These are phyloP conservation scores for Chondrosia reniformis DNA, from an alignment of 37 sponge, comb jelly and placozoan species.

Conservation along the genomic window DNA sequence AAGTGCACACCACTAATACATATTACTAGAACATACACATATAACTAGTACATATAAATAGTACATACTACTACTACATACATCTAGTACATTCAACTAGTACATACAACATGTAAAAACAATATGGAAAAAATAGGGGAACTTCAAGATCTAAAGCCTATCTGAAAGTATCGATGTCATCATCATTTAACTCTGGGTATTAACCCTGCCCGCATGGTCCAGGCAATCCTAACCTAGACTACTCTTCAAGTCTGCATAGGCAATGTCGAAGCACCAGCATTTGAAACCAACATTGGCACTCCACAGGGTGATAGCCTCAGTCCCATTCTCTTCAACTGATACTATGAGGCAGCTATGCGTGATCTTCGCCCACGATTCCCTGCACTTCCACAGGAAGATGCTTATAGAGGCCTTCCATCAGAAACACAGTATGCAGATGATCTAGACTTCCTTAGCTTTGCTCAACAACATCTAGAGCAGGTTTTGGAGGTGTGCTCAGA, in stretches of 20 bases:
- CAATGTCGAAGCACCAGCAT: neutral
- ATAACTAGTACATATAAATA: too few relatives aligned
- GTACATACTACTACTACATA: too few relatives aligned
- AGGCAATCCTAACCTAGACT: neutral
- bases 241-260: neutral
- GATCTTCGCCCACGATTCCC: neutral
- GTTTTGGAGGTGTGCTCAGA: neutral
- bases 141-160: too few relatives aligned
- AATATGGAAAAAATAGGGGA: too few relatives aligned
- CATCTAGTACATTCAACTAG: too few relatives aligned
- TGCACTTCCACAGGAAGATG: neutral
- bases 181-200: too few relatives aligned
- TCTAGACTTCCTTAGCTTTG: neutral
- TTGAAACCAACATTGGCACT: constrained; percentile 1
- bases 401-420: neutral
- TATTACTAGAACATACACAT: too few relatives aligned
- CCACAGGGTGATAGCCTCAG: constrained; percentile 6
- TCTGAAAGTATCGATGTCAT: too few relatives aligned
- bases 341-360: constrained; percentile 13
- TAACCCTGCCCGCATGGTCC: too few relatives aligned
- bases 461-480: constrained; percentile 1
- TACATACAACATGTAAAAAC: too few relatives aligned
- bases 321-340: constrained; percentile 8
- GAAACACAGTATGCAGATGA: constrained; percentile 17
- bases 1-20: too few relatives aligned